phyloP scores from a whole-genome alignment of 2,888 invertebrate species.

The Neoaliturus tenellus region DNA sequence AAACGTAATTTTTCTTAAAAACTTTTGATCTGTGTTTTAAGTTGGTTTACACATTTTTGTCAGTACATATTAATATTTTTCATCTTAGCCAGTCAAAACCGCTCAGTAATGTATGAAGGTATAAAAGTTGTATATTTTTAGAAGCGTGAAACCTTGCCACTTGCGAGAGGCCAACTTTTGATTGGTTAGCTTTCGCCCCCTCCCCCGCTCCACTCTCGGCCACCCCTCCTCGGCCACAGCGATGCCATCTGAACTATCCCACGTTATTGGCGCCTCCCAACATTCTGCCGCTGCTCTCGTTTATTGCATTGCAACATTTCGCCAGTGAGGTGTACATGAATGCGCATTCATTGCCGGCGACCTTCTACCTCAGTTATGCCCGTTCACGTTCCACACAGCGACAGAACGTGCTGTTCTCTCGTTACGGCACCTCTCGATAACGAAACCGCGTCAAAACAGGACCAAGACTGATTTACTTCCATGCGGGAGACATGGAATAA shows the following conservation, averaged over 20 bases:
- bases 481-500: too few relatives aligned
- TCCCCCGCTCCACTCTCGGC: neutral
- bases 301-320: neutral
- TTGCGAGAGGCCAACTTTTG: neutral
- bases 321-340: neutral
- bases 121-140: neutral
- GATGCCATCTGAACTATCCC: neutral
- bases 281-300: neutral
- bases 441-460: neutral
- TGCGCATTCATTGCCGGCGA: neutral
- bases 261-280: neutral
- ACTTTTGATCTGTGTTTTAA: too few relatives aligned
- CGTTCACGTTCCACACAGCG: neutral
- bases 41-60: too few relatives aligned
- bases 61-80: too few relatives aligned
- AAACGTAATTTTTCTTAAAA: too few relatives aligned
- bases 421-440: neutral
- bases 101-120: too few relatives aligned
- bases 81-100: too few relatives aligned
- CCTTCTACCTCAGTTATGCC: neutral
- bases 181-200: neutral
- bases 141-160: neutral
- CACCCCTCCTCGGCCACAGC: too few relatives aligned
- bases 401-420: neutral
- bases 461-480: too few relatives aligned